Conservation (phyloP, 2,888 invertebrate species). For the Patella ulyssiponensis region DNA sequence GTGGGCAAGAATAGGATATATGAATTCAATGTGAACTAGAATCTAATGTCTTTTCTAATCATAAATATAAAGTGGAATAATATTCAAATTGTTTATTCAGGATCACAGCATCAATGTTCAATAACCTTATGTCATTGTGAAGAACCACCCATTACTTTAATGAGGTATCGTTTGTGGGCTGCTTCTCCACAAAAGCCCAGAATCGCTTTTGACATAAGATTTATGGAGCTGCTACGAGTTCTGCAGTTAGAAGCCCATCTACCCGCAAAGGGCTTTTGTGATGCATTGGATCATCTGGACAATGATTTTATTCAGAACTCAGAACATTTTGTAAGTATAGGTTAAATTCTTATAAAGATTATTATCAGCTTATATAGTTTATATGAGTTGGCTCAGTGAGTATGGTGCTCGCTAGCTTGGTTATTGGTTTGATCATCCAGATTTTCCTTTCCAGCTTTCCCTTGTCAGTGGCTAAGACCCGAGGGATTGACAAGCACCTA, state of each 20-base stretch:
- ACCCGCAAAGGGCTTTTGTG: background rate
- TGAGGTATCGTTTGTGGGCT: background rate
- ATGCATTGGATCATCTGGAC: background rate
- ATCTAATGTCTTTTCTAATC: background rate
- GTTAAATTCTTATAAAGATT: too few relatives aligned
- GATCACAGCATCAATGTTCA: background rate
- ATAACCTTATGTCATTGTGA: background rate
- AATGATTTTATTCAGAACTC: background rate
- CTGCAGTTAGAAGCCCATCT: background rate
- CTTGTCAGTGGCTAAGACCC: too few relatives aligned
- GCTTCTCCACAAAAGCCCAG: background rate
- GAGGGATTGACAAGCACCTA: too few relatives aligned
- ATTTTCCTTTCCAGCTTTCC: too few relatives aligned
- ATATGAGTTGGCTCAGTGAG: too few relatives aligned
- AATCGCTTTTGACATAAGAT: conserved; percentile 5
- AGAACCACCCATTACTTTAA: background rate
- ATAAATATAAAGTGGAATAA: background rate
- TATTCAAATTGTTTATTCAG: background rate
- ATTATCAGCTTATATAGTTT: too few relatives aligned
- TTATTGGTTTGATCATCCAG: too few relatives aligned
- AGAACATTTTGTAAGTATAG: background rate
- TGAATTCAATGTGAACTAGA: too few relatives aligned
- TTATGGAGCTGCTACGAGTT: background rate
- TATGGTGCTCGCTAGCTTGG: too few relatives aligned
- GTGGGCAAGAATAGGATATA: too few relatives aligned